Conservation (phyloP, 1,140 invertebrate genomes). For the Thaumetopoea pityocampa region DNA sequence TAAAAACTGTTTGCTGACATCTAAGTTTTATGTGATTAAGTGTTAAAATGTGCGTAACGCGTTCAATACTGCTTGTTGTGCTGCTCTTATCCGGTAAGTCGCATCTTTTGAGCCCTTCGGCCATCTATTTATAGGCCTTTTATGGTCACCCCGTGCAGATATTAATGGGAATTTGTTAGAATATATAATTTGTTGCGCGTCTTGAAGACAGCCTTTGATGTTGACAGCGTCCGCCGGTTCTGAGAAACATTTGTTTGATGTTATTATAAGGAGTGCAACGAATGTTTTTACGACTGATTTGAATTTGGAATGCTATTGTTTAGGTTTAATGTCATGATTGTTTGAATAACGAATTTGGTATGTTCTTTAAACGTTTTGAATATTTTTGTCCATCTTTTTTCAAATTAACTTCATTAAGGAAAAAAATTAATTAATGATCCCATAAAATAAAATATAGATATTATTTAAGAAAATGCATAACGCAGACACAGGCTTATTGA, state of each 20-base stretch:
- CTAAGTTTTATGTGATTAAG: conserved; percentile 31
- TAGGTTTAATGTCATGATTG: too few relatives aligned
- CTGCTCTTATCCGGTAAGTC: conserved; percentile 60
- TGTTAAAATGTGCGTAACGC: conserved; percentile 51
- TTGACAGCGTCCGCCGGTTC: conserved; percentile 27
- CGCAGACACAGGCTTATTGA: too few relatives aligned
- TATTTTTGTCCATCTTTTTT: too few relatives aligned
- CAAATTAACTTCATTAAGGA: too few relatives aligned
- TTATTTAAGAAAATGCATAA: too few relatives aligned
- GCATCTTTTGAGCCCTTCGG: conserved; percentile 50
- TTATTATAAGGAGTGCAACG: conserved; percentile 21
- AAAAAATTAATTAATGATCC: too few relatives aligned
- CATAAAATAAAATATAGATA: too few relatives aligned
- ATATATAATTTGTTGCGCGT: conserved; percentile 55
- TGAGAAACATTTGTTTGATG: conserved; percentile 23
- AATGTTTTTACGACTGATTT: conserved; percentile 19
- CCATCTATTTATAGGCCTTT: conserved; percentile 61
- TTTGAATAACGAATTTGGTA: too few relatives aligned
- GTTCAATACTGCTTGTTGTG: conserved; percentile 44
- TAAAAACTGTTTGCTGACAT: conserved; percentile 26
- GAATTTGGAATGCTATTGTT: conserved; percentile 15
- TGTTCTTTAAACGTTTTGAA: too few relatives aligned
- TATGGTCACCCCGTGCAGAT: conserved; percentile 52
- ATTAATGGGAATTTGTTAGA: conserved; percentile 59
- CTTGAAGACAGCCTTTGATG: conserved; percentile 44